Evolutionary conservation across 1,140 invertebrate species (phyloP).

Genomic region (Coenobita brevimanus): DNA sequence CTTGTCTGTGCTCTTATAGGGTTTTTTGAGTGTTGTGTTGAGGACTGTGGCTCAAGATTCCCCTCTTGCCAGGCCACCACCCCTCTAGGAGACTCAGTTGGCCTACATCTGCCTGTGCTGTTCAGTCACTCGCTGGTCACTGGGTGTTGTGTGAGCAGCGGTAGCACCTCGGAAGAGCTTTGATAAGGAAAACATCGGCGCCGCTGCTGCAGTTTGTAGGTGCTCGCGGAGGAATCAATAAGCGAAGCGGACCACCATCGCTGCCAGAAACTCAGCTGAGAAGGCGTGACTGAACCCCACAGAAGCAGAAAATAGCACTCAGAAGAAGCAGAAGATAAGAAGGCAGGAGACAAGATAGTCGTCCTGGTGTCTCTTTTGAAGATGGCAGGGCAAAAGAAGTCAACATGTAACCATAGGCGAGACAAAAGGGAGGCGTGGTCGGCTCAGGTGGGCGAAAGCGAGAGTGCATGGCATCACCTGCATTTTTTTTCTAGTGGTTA

Average conservation of each 20-base stretch:
- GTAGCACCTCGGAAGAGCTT: background rate
- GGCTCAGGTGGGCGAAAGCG: no score
- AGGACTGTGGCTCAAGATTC: background rate
- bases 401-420: no score
- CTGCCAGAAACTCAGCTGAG: background rate
- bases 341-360: no score
- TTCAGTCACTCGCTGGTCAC: no score
- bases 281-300: background rate
- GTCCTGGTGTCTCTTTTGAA: no score
- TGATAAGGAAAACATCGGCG: background rate
- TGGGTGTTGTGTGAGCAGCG: background rate
- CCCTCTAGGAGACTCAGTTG: background rate
- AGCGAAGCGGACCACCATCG: background rate
- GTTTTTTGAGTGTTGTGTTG: slow-evolving; percentile 3
- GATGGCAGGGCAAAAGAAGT: no score
- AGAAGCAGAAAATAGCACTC: background rate
- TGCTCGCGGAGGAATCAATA: slow-evolving; percentile 38
- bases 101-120: background rate
- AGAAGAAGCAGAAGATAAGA: background rate
- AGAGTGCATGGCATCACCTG: no score
- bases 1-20: background rate
- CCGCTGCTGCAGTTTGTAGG: background rate
- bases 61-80: background rate
- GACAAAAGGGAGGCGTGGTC: no score
- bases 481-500: no score